A percentile compares a stretch with the other conserved stretches of the same genome.
These are phyloP conservation scores for Chymomyza fuscimana DNA, from an alignment of 2,888 invertebrate species.

Conservation along the genomic window DNA sequence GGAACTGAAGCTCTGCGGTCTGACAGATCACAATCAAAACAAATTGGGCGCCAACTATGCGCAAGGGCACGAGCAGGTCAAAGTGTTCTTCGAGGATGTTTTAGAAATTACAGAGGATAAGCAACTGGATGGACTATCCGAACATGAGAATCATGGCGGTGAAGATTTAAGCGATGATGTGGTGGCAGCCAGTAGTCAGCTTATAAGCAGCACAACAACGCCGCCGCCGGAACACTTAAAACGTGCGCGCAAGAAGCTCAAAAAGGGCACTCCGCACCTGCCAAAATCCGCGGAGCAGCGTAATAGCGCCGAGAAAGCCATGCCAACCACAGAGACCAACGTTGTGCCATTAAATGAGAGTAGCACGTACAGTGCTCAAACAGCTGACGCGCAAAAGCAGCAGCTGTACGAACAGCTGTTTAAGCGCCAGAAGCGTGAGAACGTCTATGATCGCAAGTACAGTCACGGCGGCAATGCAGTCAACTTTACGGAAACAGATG, in stretches of 20 bases:
- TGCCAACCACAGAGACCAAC: background rate
- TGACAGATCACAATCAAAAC: slow-evolving; percentile 85
- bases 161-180: slow-evolving; percentile 72
- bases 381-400: slow-evolving; percentile 42
- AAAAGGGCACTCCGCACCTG: slow-evolving; percentile 57
- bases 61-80: slow-evolving; percentile 79
- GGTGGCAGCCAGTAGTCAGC: background rate
- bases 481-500: slow-evolving; percentile 82
- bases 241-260: slow-evolving; percentile 56
- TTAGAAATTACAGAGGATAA: slow-evolving; percentile 79
- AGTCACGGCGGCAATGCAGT: slow-evolving; percentile 87
- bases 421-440: slow-evolving; percentile 76
- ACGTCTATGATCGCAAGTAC: slow-evolving; percentile 86
- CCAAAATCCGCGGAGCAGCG: slow-evolving; percentile 12
- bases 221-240: background rate
- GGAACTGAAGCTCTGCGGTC: slow-evolving; percentile 88
- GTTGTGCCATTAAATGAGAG: background rate
- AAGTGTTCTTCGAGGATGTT: slow-evolving; percentile 83
- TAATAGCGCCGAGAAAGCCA: background rate
- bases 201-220: background rate
- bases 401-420: slow-evolving; percentile 74
- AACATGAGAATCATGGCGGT: slow-evolving; percentile 76
- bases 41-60: slow-evolving; percentile 82
- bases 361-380: background rate
- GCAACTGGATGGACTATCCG: slow-evolving; percentile 53